These are phyloP conservation scores for Cyrtorhinus lividipennis DNA, from an alignment of 1,140 invertebrate species.

Conservation along the genomic window DNA sequence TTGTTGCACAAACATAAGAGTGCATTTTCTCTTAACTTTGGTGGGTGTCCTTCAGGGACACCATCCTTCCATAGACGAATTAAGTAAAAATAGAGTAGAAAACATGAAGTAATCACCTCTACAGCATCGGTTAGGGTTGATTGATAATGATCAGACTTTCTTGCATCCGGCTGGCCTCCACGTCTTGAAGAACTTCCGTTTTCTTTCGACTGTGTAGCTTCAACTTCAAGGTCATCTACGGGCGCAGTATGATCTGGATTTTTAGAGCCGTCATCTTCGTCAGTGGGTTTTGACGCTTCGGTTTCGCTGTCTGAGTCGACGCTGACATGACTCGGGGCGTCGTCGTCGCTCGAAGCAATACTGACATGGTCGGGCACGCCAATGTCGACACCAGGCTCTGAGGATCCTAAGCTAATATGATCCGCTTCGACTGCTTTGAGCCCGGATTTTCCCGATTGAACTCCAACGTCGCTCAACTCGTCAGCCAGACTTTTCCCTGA, in stretches of 20 bases:
- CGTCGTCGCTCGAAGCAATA: background rate
- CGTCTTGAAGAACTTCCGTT: background rate
- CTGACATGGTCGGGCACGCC: background rate
- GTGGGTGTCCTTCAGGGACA: too few relatives aligned
- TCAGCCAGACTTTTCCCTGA: background rate
- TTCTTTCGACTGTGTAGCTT: background rate
- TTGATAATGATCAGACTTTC: background rate
- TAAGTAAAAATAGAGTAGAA: too few relatives aligned
- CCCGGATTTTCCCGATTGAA: background rate
- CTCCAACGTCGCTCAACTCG: background rate
- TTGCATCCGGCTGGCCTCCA: background rate
- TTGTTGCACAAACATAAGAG: too few relatives aligned
- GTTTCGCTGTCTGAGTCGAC: background rate
- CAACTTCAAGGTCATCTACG: background rate
- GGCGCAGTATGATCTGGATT: background rate
- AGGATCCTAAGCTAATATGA: background rate
- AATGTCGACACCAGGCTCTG: background rate
- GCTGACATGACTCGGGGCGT: background rate
- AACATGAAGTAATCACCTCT: too few relatives aligned
- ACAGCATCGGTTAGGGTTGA: too few relatives aligned
- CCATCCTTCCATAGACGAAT: too few relatives aligned
- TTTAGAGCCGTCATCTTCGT: background rate
- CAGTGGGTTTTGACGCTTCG: background rate
- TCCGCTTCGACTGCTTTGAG: background rate
- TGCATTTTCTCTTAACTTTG: too few relatives aligned